Base-by-base conservation (phyloP, 2,888 invertebrate genomes). In the Conistra vaccinii region DNA sequence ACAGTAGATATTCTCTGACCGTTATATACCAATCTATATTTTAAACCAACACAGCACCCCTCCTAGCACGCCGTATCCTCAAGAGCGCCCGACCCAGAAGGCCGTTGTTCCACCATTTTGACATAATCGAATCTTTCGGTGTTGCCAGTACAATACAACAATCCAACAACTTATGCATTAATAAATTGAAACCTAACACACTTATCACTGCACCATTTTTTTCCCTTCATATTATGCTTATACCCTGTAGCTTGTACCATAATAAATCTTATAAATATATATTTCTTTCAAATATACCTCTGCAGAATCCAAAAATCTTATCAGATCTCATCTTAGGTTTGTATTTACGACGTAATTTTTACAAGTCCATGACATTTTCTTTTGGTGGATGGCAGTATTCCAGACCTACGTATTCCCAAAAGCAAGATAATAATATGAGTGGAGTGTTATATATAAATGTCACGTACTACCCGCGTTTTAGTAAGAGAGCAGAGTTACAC, bases 361-460 rank as follows among this genome's bases (percentile, higher is more conserved):
- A 78, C 55, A 71, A 73, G 62, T 71, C 62, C 20, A n/a, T 61
- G 70, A 73, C 51, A 69, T 80, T 80, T 69, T 78, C 79, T 82
- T 73, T 61, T 60, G 48, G 78, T 76, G 83, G 83, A 90, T 92
- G 92, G 93, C 92, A 92, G 78, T 82, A 85, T 87, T 91, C 93
- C 93, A 93, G 92, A 84, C 88, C 85, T 73, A 81, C 78, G 45
- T 76, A 80, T 83, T 88, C 89, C 86, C 89, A 80, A 87, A 89
- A 87, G 89, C 84, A 82, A 89, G 91, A 92, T 92, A 92, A 92
- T 91, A 89, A 93, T 91, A 89, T 85, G 83, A 86, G 84, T 69
- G 60, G 75, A 78, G 87, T 89, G 88, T 92, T 91, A 92, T 90
- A 92, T 90, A 92, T 92, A 93, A 91, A 89, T 84, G 88, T 91